A percentile compares a stretch with the other conserved stretches of the same genome.
Conservation (phyloP, 2,888 invertebrate genomes). For the Drosophila robusta region DNA sequence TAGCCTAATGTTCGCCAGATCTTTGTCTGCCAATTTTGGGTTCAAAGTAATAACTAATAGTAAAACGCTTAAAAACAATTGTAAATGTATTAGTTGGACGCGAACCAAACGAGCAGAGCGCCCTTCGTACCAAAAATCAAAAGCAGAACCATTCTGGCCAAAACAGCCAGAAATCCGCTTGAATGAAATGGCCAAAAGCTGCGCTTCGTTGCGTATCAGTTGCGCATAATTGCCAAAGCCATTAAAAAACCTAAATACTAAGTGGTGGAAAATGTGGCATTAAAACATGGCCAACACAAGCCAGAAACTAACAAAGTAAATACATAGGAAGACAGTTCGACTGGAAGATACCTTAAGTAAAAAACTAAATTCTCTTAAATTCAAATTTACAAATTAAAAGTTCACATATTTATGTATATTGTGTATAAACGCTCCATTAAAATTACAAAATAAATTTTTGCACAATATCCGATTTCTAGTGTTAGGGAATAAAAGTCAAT, state of each 20-base stretch:
- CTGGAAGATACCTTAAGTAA: slow-evolving; percentile 1
- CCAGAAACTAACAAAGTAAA: slow-evolving; percentile 1
- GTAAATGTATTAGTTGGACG: slow-evolving; percentile 9
- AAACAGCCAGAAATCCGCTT: slow-evolving; percentile 24
- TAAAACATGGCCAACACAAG: slow-evolving; percentile 16
- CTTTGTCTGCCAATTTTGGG: neutral
- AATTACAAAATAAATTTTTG: no score
- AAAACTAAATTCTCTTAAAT: neutral
- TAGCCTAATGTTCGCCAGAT: neutral
- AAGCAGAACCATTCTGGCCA: slow-evolving; percentile 63
- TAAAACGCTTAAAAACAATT: slow-evolving; percentile 2
- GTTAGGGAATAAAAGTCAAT: no score
- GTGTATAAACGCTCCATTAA: no score
- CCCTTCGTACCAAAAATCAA: slow-evolving; percentile 44
- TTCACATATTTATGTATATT: no score
- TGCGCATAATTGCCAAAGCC: slow-evolving; percentile 73
- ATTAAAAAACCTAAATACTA: slow-evolving; percentile 57
- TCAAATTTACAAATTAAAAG: no score
- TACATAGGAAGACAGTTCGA: neutral
- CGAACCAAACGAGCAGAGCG: slow-evolving; percentile 13
- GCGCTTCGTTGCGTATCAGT: slow-evolving; percentile 74
- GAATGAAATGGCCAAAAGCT: slow-evolving; percentile 57
- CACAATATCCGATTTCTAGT: no score
- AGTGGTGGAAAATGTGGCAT: slow-evolving; percentile 35
- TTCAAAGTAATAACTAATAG: neutral